These are phyloP conservation scores for Pyrrhura leucotis DNA, from an alignment of 2,797 vertebrate genomes.

Conservation along the genomic window DNA sequence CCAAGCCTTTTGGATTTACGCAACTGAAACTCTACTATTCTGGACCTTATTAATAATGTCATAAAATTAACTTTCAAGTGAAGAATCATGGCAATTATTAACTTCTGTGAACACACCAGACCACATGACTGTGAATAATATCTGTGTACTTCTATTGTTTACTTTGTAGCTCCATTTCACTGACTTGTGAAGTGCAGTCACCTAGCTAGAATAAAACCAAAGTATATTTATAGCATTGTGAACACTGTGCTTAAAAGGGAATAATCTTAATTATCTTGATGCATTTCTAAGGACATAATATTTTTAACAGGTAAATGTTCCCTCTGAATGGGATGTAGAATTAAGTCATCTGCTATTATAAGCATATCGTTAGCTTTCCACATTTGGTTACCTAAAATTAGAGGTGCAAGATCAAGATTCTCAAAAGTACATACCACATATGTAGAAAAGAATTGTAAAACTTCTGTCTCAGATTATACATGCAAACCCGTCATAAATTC, in stretches of 20 bases:
- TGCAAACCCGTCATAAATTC: not conserved
- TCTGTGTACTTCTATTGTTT: slow-evolving; percentile 2
- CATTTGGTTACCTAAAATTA: not conserved
- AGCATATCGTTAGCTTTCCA: not conserved
- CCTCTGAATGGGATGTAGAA: not conserved
- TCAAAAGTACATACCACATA: not conserved
- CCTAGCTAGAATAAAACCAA: not conserved
- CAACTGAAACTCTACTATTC: not conserved
- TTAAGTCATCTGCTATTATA: not conserved
- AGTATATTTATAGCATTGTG: not conserved
- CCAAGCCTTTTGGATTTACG: not conserved
- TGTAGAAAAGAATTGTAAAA: not conserved
- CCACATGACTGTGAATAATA: not conserved
- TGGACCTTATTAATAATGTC: not conserved
- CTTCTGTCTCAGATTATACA: not conserved
- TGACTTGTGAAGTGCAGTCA: not conserved
- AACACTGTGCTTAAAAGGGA: not conserved
- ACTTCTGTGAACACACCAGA: not conserved
- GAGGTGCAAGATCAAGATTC: not conserved
- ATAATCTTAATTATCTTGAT: not conserved
- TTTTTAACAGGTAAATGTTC: not conserved
- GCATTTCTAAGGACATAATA: not conserved
- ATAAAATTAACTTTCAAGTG: not conserved
- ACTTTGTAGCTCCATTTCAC: slow-evolving; percentile 18
- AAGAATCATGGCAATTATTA: slow-evolving; percentile 12